Conservation (phyloP, 1,140 invertebrate species). For the Caenorhabditis latens region DNA sequence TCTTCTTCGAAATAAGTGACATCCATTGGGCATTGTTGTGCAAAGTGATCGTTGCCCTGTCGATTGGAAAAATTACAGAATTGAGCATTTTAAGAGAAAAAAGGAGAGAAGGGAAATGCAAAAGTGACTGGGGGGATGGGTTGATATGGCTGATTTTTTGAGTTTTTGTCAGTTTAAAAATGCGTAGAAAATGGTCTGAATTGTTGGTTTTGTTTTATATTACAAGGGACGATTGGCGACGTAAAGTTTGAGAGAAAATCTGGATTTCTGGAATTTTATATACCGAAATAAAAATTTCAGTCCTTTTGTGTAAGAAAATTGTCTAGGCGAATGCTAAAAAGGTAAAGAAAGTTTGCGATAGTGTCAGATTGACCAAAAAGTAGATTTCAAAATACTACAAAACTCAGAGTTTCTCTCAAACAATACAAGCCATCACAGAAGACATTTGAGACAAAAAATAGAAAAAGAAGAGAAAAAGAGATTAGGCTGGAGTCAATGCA, state of each 20-base stretch:
- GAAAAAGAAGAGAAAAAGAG: constrained; percentile 47
- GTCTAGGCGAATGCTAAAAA: no score
- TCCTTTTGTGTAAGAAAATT: no score
- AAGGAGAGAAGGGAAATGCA: neutral
- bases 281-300: neutral
- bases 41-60: constrained; percentile 73
- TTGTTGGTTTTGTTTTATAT: constrained; percentile 45
- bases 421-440: neutral
- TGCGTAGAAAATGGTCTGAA: neutral
- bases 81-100: neutral
- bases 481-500: constrained; percentile 59
- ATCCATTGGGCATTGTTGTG: constrained; percentile 68
- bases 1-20: constrained; percentile 76
- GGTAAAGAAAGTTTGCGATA: no score
- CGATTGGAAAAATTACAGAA: constrained; percentile 43
- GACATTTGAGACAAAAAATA: neutral
- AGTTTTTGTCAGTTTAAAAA: neutral
- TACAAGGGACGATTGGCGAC: constrained; percentile 32
- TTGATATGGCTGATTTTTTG: constrained; percentile 25
- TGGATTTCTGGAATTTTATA: neutral
- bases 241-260: no score
- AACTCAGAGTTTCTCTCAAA: neutral
- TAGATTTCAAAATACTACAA: neutral
- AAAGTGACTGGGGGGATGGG: constrained; percentile 54
- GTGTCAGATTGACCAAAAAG: no score